Base-by-base conservation (phyloP, 1,140 invertebrate species). In the Sycobia sp. region DNA sequence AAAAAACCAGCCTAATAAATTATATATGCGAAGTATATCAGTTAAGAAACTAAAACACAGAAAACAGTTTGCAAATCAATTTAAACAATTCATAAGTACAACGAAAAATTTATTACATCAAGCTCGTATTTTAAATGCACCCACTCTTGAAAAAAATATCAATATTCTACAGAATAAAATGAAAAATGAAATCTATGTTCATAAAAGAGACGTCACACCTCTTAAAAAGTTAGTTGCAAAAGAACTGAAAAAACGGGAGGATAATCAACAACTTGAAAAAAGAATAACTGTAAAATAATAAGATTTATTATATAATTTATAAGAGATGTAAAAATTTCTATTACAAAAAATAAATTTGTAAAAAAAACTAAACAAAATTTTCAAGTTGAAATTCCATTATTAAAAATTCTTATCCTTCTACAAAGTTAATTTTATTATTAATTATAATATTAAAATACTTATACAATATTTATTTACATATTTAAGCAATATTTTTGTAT, bases 391-490 rank as follows among this genome's bases (percentile, higher is more conserved):
- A 25, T 39, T 39, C 2, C 13, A 36, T 10, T 51, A 53, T n/a
- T 39, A 25, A 23, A 25, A 39, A n/a, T 53, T 39, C 25, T 20
- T 53, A 39, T 39, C 36, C 8, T 14, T 39, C 20, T 39, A 25
- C 39, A 38, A 29, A 8, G 39, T 23, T 51, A 25, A 43, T 20
- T 18, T 50, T 9, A 18, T 29, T n/a, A n/a, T n/a, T n/a, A n/a
- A n/a, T n/a, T 16, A 2, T 41, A 20, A 44, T 34, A 34, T 44
- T 23, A 10, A 53, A 13, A 25, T 27, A 54, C n/a, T n/a, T n/a
- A 61, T 51, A 36, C 29, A 66, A 51, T 61, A 44, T 43, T 58
- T 57, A 60, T 63, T 22, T 67, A 67, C 25, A 51, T 16, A 59
- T 27, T 68, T 51, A 41, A 13, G 22, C 22, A 46, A 46, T 13